Evolutionary conservation across 2,113 vertebrate genomes (phyloP), one percentile per base, ranked within the genome.

Genomic region (Penelope pileata): DNA sequence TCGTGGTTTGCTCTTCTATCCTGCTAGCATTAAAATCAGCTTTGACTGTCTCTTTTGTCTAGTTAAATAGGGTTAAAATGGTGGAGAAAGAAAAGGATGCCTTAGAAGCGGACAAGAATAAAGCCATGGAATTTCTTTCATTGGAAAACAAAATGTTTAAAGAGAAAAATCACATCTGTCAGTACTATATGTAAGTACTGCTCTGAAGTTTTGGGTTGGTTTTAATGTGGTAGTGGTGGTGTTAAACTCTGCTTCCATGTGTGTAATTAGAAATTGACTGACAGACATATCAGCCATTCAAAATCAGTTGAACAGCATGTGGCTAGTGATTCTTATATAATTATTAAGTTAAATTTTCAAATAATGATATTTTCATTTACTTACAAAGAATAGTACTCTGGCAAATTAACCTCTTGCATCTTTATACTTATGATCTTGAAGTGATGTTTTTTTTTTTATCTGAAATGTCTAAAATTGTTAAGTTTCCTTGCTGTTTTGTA

Each of bases 1-100:
- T 88, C 8, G 0, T 22, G n/a, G 3, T 48, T 84, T n/a, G 10
- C 59, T 86, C 13, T 53, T 38, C 36, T 60, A 6, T 27, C 7
- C 29, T 51, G 4, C 43, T 40, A 43, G 68, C 10, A 42, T 30
- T 38, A 76, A 53, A 72, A 29, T 83, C 83, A 86, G 58, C 85
- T 69, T 74, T 88, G 56, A 63, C 63, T 56, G 43, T 91, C 9
- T 91, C 23, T 83, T 73, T 80, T 88, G 79, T 97, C 30, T 94
- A 99, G 99, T 98, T 99, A 90, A 99, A 99, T 94, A 98, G 99
- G 96, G 99, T 99, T 76, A 99, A 99, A 94, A 96, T 99, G 47
- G 99, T 99, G 64, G 99, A 99, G 97, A 99, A 99, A 94, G 99
- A 99, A 97, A 99, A 99, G 88, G 98, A 99, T 91, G 98, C 98